Conservation (phyloP, 2,113 vertebrate species). For the Mola mola region DNA sequence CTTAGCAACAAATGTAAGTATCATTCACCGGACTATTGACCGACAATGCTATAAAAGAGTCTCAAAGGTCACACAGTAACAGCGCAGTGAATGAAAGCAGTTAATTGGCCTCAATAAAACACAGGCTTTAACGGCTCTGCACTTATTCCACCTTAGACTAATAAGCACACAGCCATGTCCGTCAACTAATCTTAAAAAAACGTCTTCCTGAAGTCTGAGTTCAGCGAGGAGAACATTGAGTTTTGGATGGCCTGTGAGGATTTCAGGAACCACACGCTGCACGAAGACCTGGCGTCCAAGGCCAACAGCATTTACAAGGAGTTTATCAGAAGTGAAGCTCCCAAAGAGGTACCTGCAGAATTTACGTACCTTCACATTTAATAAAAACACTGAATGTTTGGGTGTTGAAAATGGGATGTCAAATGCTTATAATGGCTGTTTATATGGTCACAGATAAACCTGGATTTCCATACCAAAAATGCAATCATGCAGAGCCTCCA, state of each 20-base stretch:
- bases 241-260: conserved; percentile 90
- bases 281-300: conserved; percentile 81
- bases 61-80: conserved; percentile 42
- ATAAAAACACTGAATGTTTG: background rate
- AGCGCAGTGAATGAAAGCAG: background rate
- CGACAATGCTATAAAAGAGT: conserved; percentile 22
- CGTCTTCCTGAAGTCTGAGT: conserved; percentile 87
- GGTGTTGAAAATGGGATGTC: background rate
- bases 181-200: conserved; percentile 65
- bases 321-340: conserved; percentile 89
- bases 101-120: conserved; percentile 49
- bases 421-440: conserved; percentile 10
- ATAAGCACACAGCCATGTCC: conserved; percentile 14
- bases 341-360: conserved; percentile 87
- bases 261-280: conserved; percentile 82
- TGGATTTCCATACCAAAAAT: conserved; percentile 90
- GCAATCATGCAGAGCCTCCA: conserved; percentile 82
- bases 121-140: conserved; percentile 6
- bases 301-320: conserved; percentile 89
- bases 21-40: background rate
- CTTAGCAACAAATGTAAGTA: conserved; percentile 91
- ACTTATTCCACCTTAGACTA: conserved; percentile 1
- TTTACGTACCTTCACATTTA: background rate
- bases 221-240: conserved; percentile 90
- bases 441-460: conserved; percentile 84